Percentiles rank a stretch among this genome's conserved stretches.
Conservation (phyloP, 2,113 vertebrate species). For the Eulacestoma nigropectus region DNA sequence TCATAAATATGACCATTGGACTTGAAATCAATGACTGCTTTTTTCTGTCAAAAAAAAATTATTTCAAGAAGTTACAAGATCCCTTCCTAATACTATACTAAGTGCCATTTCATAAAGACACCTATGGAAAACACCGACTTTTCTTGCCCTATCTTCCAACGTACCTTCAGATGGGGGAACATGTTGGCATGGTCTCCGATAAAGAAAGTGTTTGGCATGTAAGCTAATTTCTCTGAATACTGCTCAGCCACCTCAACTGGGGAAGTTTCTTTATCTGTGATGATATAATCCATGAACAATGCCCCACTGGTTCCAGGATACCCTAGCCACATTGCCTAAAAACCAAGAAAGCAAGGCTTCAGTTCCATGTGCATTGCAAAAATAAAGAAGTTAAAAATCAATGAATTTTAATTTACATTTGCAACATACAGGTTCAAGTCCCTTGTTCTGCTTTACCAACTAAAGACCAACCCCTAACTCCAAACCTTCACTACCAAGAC, state of each 20-base stretch:
- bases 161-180: constrained; percentile 97
- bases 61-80: neutral
- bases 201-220: constrained; percentile 98
- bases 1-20: constrained; percentile 99
- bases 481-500: neutral
- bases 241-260: constrained; percentile 93
- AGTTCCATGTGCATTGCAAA: neutral
- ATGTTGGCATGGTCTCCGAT: constrained; percentile 99
- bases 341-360: neutral
- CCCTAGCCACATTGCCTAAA: constrained; percentile 95
- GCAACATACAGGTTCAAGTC: neutral
- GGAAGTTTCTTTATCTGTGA: constrained; percentile 95
- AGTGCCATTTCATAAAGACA: neutral
- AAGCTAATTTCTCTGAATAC: constrained; percentile 97
- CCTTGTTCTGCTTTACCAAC: neutral
- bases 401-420: neutral
- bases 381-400: neutral
- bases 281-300: constrained; percentile 97
- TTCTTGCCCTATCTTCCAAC: neutral
- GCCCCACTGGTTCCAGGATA: constrained; percentile 98
- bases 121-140: neutral
- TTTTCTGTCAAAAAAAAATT: constrained; percentile 79
- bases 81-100: neutral
- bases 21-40: constrained; percentile 99
- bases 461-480: neutral